Evolutionary conservation across 2,113 vertebrate genomes (phyloP).

Genomic region (Ascaphus truei): DNA sequence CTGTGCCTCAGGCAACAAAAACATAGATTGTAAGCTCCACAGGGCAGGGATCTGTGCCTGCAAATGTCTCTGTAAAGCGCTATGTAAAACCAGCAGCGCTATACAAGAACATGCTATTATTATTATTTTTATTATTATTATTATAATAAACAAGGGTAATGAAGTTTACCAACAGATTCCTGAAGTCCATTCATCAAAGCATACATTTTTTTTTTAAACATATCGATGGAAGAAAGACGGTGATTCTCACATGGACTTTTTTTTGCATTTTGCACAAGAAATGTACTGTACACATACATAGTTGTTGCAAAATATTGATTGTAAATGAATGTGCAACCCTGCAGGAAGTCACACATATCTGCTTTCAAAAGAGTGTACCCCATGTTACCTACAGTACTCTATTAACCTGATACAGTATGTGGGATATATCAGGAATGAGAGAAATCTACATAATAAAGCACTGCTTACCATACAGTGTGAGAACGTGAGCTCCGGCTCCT

Average conservation of each 20-base stretch:
- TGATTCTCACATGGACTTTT: neutral
- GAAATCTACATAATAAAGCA: constrained; percentile 36
- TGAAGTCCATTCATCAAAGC: too few species aligned
- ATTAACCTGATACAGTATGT: constrained; percentile 39
- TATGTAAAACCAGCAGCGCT: too few species aligned
- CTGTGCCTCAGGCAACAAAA: too few species aligned
- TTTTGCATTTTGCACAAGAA: neutral
- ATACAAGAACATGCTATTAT: too few species aligned
- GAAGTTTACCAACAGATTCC: too few species aligned
- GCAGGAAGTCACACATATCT: constrained; percentile 34
- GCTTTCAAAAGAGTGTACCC: constrained; percentile 32
- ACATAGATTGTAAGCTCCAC: too few species aligned
- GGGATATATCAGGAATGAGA: constrained; percentile 30
- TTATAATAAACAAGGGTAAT: too few species aligned
- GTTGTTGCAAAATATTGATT: constrained; percentile 33
- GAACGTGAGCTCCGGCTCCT: constrained; percentile 22
- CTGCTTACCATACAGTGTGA: constrained; percentile 28
- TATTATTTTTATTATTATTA: too few species aligned
- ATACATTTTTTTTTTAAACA: neutral
- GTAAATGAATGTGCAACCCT: constrained; percentile 17
- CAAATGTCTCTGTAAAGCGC: too few species aligned
- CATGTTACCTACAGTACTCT: constrained; percentile 28
- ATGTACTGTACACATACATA: constrained; percentile 30
- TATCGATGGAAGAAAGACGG: neutral
- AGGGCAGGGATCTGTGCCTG: too few species aligned